Evolutionary conservation across 64 coral and sea anemone species (phyloP).

Genomic region (Acropora yongei): DNA sequence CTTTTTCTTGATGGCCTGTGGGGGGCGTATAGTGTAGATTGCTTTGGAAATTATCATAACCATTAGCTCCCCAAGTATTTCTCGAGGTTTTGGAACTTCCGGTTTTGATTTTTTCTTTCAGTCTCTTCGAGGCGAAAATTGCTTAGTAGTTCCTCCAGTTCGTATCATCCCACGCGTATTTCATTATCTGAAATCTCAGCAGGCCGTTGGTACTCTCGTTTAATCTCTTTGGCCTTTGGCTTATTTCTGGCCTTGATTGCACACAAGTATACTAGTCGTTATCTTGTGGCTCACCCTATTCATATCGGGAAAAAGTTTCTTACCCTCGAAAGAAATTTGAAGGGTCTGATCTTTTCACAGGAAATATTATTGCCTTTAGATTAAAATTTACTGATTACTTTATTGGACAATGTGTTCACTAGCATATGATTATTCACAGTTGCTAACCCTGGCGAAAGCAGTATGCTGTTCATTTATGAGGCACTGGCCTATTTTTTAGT

Average conservation of each 20-base stretch:
- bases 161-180: no score
- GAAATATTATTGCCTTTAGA: no score
- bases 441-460: no score
- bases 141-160: no score
- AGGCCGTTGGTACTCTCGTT: constrained; percentile 26
- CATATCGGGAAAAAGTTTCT: not conserved
- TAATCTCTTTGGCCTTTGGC: constrained; percentile 58
- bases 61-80: no score
- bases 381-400: not conserved
- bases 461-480: not conserved
- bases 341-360: constrained; percentile 22
- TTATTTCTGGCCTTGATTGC: constrained; percentile 41
- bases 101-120: no score
- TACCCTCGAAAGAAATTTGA: constrained; percentile 35
- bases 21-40: no score
- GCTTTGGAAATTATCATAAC: no score
- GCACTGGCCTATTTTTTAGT: constrained; percentile 25
- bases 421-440: constrained; percentile 23
- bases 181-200: no score
- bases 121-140: no score
- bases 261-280: constrained; percentile 12
- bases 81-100: no score
- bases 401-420: constrained; percentile 34
- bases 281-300: constrained; percentile 14
- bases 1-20: no score